Evolutionary conservation across 1,140 invertebrate genomes (phyloP).

Genomic region (Colletes gigas): DNA sequence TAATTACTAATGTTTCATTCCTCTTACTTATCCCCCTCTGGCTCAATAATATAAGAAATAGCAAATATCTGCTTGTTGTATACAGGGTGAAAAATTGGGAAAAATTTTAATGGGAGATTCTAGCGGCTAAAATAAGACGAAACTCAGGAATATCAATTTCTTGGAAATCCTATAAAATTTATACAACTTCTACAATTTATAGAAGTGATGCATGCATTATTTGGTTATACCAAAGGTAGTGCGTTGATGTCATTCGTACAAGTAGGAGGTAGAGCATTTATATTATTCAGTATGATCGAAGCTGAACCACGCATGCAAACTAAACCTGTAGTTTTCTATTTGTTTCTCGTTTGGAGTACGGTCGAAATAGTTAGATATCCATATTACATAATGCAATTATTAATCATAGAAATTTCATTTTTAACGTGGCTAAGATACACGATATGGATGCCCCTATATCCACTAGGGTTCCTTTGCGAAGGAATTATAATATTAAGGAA

Average conservation of each 20-base stretch:
- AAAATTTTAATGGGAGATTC: too few species aligned
- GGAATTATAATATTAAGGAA: slow-evolving; percentile 89
- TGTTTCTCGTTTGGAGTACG: slow-evolving; percentile 91
- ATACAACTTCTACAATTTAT: slow-evolving; percentile 91
- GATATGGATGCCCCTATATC: slow-evolving; percentile 96
- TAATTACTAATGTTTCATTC: not conserved
- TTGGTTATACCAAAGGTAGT: slow-evolving; percentile 92
- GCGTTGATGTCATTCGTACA: slow-evolving; percentile 85
- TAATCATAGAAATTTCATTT: slow-evolving; percentile 87
- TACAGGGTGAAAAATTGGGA: too few species aligned
- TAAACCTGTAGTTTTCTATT: slow-evolving; percentile 92
- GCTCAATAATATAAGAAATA: too few species aligned
- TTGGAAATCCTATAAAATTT: slow-evolving; percentile 91
- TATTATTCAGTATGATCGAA: slow-evolving; percentile 92
- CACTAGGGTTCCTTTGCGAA: slow-evolving; percentile 93
- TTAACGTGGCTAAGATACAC: slow-evolving; percentile 97
- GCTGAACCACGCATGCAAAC: slow-evolving; percentile 92
- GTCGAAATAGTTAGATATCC: slow-evolving; percentile 95
- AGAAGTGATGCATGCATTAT: slow-evolving; percentile 94
- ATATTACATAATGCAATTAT: slow-evolving; percentile 92
- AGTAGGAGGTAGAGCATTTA: slow-evolving; percentile 88
- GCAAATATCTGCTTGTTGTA: too few species aligned
- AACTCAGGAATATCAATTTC: too few species aligned
- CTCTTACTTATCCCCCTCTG: not conserved
- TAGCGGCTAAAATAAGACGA: too few species aligned